Percentiles rank a stretch among this genome's conserved stretches.
Evolutionary conservation across 2,888 invertebrate species (phyloP).

Genomic region (Sabatieria punctata): DNA sequence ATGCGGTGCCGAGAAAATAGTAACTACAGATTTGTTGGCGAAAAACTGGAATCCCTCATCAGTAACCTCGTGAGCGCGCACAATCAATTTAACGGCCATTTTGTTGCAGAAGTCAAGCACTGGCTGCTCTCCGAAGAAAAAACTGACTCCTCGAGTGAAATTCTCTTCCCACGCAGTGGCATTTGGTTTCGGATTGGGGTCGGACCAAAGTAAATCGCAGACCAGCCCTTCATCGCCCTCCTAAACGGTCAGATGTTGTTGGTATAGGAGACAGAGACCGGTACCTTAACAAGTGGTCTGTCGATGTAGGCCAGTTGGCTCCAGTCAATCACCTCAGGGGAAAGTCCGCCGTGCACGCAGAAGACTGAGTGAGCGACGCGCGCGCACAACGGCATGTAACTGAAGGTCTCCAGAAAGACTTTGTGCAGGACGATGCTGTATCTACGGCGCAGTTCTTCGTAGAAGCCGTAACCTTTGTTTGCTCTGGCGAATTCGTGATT

Average conservation of each 20-base stretch:
- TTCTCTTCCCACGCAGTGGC: slow-evolving; percentile 9
- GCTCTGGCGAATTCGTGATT: slow-evolving; percentile 77
- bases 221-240: no score
- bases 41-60: no score
- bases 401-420: slow-evolving; percentile 98
- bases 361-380: slow-evolving; percentile 66
- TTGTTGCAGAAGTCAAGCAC: slow-evolving; percentile 20
- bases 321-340: slow-evolving; percentile 68
- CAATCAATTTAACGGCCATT: slow-evolving; percentile 21
- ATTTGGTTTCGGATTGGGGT: slow-evolving; percentile 11
- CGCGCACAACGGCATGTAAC: slow-evolving; percentile 92
- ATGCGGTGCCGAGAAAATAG: no score
- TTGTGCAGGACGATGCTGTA: slow-evolving; percentile 97
- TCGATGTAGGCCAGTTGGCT: slow-evolving; percentile 42
- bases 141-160: no score
- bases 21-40: no score
- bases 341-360: slow-evolving; percentile 57
- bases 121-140: slow-evolving; percentile 21
- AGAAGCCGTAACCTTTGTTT: no score
- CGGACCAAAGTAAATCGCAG: slow-evolving; percentile 39
- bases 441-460: slow-evolving; percentile 79
- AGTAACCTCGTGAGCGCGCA: slow-evolving; percentile 24
- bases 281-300: slow-evolving; percentile 44
- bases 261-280: no score
- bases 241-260: no score